Evolutionary conservation across 2,888 invertebrate genomes (phyloP).

Genomic region (Kryphioiulus occultus): DNA sequence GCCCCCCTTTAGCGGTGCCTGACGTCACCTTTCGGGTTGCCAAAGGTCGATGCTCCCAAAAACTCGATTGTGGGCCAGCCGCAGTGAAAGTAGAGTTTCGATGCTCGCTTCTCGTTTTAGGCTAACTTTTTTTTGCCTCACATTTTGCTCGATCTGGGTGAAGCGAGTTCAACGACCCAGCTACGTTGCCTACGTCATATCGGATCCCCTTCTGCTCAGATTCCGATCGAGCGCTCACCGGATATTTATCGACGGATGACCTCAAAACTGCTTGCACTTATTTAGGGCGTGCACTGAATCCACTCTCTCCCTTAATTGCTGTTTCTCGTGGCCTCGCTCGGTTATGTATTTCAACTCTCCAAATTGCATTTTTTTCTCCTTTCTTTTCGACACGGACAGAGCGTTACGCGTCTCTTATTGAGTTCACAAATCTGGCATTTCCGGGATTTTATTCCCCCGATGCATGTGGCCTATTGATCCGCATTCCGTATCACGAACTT

Average conservation of each 20-base stretch:
- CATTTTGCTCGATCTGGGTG: constrained; percentile 12
- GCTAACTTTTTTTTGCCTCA: constrained; percentile 46
- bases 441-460: not conserved
- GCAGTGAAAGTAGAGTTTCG: constrained; percentile 9
- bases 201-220: constrained; percentile 18
- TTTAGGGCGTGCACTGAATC: constrained; percentile 44
- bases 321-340: not conserved
- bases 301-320: constrained; percentile 29
- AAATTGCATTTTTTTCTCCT: not conserved
- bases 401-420: not conserved
- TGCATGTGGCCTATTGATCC: not conserved
- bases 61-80: constrained; percentile 39
- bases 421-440: constrained; percentile 26
- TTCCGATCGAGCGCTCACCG: constrained; percentile 29
- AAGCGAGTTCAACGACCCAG: constrained; percentile 52
- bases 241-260: constrained; percentile 37
- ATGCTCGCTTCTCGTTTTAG: constrained; percentile 12
- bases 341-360: not conserved
- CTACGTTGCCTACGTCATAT: not conserved
- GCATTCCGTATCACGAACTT: not conserved
- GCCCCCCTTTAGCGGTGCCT: constrained; percentile 60
- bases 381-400: not conserved
- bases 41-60: constrained; percentile 7
- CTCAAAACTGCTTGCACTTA: constrained; percentile 35
- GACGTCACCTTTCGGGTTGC: constrained; percentile 30